Evolutionary conservation across 2,888 invertebrate genomes (phyloP).

Genomic region (Morinoia aosen): DNA sequence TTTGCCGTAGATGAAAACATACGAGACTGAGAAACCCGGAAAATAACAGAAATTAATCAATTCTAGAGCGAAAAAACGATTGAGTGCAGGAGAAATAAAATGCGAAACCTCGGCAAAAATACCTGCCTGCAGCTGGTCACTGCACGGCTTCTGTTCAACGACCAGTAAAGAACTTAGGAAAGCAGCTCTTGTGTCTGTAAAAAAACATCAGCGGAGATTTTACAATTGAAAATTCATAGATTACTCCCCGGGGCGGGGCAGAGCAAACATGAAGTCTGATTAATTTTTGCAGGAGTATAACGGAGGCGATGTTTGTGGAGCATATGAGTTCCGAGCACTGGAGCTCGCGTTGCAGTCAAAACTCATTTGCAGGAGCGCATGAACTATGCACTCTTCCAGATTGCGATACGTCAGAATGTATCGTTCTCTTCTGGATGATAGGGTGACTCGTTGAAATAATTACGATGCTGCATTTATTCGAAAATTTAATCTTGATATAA

Average conservation of each 20-base stretch:
- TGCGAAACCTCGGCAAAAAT: not conserved
- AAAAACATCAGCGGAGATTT: not conserved
- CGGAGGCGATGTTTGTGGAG: constrained; percentile 8
- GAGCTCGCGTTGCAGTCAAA: constrained; percentile 1
- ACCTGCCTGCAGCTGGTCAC: not conserved
- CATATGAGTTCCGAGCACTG: not conserved
- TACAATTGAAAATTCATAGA: constrained; percentile 51
- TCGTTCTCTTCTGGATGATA: not conserved
- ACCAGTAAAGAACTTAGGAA: not conserved
- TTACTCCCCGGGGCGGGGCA: constrained; percentile 35
- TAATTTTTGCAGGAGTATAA: constrained; percentile 36
- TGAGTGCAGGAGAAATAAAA: not conserved
- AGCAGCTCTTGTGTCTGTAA: constrained; percentile 25
- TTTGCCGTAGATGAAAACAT: not conserved
- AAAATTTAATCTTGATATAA: not conserved
- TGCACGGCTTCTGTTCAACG: not conserved
- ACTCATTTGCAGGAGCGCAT: not conserved
- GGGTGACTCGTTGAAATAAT: not conserved
- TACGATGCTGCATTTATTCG: not conserved
- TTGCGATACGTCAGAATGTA: not conserved
- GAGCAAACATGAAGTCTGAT: constrained; percentile 46
- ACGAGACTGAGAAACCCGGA: not conserved
- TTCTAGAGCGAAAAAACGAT: not conserved
- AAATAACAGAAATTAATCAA: not conserved
- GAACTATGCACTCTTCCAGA: not conserved